Evolutionary conservation across 2,797 vertebrate genomes (phyloP), one percentile per base, ranked within the genome.

Genomic region (Falco columbarius): DNA sequence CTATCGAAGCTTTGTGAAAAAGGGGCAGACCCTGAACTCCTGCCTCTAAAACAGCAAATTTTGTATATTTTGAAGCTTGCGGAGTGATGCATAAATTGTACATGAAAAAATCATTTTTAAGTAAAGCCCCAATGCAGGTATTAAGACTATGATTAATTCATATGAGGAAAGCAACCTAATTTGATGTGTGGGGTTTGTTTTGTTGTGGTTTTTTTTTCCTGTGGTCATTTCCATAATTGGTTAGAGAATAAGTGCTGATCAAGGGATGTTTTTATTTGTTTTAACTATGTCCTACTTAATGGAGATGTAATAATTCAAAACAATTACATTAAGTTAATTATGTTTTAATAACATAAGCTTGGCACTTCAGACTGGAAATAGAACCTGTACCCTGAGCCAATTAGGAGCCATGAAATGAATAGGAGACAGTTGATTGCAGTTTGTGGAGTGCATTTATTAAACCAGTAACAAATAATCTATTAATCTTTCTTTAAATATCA

Each of bases 271-370:
- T 95, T 86, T 79, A 68, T 94, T 96, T 95, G 76, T 96, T 94
- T 97, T 93, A 97, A 96, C 70, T 86, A 20, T 44, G 92, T 94
- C 94, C 92, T 92, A 66, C 72, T 95, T 91, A 90, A 88, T 95
- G 67, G 90, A 81, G 75, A 68, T 65, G 65, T 86, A 95, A 86
- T 83, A 68, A 93, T 81, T 96, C 30, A 65, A 74, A 95, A 94
- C 77, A 96, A 97, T 94, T 95, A 72, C 86, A 90, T 91, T 95
- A 96, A 89, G 67, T 80, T 95, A 97, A 97, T 97, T 97, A 90
- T 70, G 59, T 87, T 94, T 95, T 92, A 97, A 95, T 95, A 96
- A 87, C 70, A 88, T 66, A 90, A 59, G 55, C 92, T 90, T 70
- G 93, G 81, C 32, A 12, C 75, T 75, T 94, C 74, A 61, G 72